Evolutionary conservation across 2,797 vertebrate genomes (phyloP).

Genomic region (Sebastes oblongus): DNA sequence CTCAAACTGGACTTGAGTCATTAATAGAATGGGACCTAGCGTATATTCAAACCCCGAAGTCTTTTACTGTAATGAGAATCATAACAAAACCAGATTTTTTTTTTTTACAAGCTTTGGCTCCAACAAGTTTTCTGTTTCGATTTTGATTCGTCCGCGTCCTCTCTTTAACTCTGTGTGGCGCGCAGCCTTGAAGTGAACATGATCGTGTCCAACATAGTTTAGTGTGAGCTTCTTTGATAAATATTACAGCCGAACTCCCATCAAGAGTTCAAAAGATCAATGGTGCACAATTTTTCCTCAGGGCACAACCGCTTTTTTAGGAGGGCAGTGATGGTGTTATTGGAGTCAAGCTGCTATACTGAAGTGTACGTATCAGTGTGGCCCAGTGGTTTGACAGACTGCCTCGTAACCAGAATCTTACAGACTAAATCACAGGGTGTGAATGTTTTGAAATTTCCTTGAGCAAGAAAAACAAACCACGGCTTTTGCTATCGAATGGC

Average conservation of each 20-base stretch:
- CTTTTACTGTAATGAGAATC: slow-evolving; percentile 40
- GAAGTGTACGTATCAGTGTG: slow-evolving; percentile 12
- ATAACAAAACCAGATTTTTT: slow-evolving; percentile 18
- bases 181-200: slow-evolving; percentile 53
- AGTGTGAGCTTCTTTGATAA: slow-evolving; percentile 67
- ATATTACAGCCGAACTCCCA: slow-evolving; percentile 58
- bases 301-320: slow-evolving; percentile 14
- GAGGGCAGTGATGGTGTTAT: background rate
- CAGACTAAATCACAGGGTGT: background rate
- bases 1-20: slow-evolving; percentile 51
- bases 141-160: slow-evolving; percentile 29
- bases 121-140: slow-evolving; percentile 34
- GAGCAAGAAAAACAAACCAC: background rate
- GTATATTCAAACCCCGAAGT: background rate
- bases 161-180: slow-evolving; percentile 13
- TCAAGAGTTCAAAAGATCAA: slow-evolving; percentile 69
- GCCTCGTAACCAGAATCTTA: background rate
- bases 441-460: background rate
- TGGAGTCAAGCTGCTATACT: slow-evolving; percentile 14
- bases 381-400: background rate
- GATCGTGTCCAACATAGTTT: slow-evolving; percentile 55
- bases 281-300: slow-evolving; percentile 47
- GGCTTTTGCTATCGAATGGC: background rate
- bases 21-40: slow-evolving; percentile 15
- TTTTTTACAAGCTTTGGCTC: slow-evolving; percentile 10